Evolutionary conservation across 2,888 invertebrate genomes (phyloP), one percentile per base, ranked within the genome.

Genomic region (Lepidochitona cinerea): DNA sequence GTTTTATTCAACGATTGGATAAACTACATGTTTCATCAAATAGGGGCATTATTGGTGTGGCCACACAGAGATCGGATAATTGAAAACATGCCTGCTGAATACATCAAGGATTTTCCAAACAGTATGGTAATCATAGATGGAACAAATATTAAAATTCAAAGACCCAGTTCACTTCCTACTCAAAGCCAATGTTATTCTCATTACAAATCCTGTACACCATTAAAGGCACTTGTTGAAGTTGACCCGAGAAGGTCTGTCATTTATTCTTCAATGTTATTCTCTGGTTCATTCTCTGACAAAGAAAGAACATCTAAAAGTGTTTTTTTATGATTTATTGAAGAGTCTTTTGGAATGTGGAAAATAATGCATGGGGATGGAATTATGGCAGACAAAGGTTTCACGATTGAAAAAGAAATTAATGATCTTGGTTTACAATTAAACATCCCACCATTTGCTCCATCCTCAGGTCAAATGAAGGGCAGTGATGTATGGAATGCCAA

Each of bases 21-120:
- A 12, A 29, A 72, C 26, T 49, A 32, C 29, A 69, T 77, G 72
- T 73, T 49, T 49, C 23, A 5, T 7, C 2, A n/a, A n/a, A n/a
- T n/a, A n/a, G n/a, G 69, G 5, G 65, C 52, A 23, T 12, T 75
- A 36, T 65, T 64, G 14, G 65, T 72, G 35, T 74, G 75, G 74
- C 78, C 78, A 37, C 70, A 70, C 23, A 70, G 78, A 53, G 70
- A 74, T 29, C 37, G 33, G 18, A 74, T 76, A 18, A 72, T 78
- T 29, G n/a, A 70, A 53, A 74, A 71, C 35, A 78, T 78, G 75
- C 74, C 75, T 37, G 12, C 32, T 14, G 54, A 72, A 26, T 76
- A 59, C 54, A 72, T 52, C 41, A 52, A 59, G 23, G 74, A 78
- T 37, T 78, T 72, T 72, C 75, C 75, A 37, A 75, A 65, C 26